Evolutionary conservation across 2,797 vertebrate species (phyloP).

Genomic region (Chelon labrosus): DNA sequence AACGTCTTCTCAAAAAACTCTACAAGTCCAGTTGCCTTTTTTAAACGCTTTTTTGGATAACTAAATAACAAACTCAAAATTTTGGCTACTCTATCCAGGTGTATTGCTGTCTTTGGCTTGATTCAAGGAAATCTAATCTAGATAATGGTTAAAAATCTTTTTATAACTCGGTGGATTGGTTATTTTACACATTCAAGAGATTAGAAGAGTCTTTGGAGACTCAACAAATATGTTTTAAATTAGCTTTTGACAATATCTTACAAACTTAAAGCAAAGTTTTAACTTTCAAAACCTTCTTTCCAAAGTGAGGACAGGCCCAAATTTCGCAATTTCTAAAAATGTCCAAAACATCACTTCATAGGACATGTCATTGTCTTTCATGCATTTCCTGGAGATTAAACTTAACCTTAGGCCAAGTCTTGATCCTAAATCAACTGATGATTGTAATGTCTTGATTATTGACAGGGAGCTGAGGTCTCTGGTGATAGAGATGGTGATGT

Average conservation of each 20-base stretch:
- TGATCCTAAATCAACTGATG: conserved; percentile 66
- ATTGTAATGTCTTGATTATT: conserved; percentile 9
- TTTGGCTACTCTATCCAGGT: not conserved
- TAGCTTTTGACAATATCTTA: no score
- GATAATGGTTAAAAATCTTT: not conserved
- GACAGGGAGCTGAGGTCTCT: conserved; percentile 94
- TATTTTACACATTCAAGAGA: not conserved
- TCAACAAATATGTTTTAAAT: not conserved
- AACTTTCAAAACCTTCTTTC: not conserved
- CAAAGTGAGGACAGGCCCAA: not conserved
- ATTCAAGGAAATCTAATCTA: not conserved
- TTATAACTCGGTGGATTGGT: not conserved
- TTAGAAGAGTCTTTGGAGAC: not conserved
- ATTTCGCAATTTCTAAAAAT: not conserved
- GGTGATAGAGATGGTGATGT: conserved; percentile 99
- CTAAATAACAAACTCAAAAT: no score
- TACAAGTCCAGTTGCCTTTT: no score
- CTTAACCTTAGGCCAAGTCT: not conserved
- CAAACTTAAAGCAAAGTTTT: not conserved
- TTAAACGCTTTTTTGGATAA: no score
- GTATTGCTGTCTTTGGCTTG: no score
- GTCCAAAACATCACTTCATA: not conserved
- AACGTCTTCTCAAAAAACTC: no score
- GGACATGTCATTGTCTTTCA: no score
- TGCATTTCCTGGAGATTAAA: no score